Base-by-base conservation (phyloP, 2,797 vertebrate species). In the Manis javanica region DNA sequence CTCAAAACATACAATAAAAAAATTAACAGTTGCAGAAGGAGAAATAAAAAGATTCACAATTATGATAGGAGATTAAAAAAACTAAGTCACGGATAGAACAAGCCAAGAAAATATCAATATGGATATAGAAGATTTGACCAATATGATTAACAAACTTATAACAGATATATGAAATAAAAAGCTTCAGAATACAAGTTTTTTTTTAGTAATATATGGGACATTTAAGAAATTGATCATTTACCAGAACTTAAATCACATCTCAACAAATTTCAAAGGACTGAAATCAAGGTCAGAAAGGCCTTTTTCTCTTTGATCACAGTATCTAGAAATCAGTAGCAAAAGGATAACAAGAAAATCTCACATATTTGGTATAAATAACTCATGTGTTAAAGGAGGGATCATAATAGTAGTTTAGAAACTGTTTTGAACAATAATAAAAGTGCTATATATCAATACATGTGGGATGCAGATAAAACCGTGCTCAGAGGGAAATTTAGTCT, bases 171-270 rank as follows among this genome's bases (percentile, higher is more conserved):
- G 57, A 16, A 59, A 21, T 51, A 51, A 74, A 90, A 95, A 59
- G 6, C 16, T 69, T 24, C 34, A 24, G 49, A 86, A 16, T 82
- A 75, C 4, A 42, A 12, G 19, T 19, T 34, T 69, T 68, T 75
- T 46, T 64, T 63, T 53, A 90, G 91, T 29, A 9, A 53, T 34
- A 61, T 31, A 9, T 57, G 13, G 15, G 79, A 78, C 10, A 83
- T 93, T 91, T 77, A 53, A 81, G 55, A 86, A 49, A 93, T 4
- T 57, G 31, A 94, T 26, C 23, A 12, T 78, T 96, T 93, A 71
- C n/a, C 29, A 78, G 68, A 91, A 87, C n/a, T 83, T 79, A 87
- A 68, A 24, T 72, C 64, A 55, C 7, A 69, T 91, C n/a, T 75
- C 66, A 42, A 0, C 95, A 64, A 91, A 78, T 92, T 88, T 96